Conservation (phyloP, 1,140 invertebrate genomes). For the Batillaria attramentaria region DNA sequence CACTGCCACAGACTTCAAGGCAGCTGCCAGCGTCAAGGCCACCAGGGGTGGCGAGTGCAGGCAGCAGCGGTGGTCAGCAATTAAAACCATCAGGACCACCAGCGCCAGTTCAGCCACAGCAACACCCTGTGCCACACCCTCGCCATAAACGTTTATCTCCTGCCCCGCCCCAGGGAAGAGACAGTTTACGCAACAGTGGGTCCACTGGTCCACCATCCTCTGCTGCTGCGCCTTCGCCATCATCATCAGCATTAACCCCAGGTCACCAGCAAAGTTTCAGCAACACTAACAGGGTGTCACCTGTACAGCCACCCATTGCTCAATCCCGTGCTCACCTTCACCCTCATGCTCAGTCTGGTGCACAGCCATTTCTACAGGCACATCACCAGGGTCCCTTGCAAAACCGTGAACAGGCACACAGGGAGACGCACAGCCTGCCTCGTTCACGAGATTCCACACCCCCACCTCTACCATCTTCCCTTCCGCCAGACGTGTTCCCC, state of each 20-base stretch:
- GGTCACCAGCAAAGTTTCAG: not conserved
- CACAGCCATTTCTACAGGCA: not conserved
- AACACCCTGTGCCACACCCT: slow-evolving; percentile 9
- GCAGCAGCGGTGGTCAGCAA: not conserved
- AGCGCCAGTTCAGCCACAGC: not conserved
- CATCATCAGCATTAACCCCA: not conserved
- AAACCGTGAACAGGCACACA: no score
- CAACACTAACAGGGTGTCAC: not conserved
- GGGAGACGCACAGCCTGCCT: not conserved
- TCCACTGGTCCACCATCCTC: no score
- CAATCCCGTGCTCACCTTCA: not conserved
- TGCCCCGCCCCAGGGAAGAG: not conserved
- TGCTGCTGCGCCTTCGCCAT: not conserved
- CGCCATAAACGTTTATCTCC: slow-evolving; percentile 20
- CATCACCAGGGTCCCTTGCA: not conserved
- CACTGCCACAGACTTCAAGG: slow-evolving; percentile 1
- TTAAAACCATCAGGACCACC: not conserved
- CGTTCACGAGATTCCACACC: not conserved
- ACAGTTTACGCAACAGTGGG: slow-evolving; percentile 7
- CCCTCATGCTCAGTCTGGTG: not conserved
- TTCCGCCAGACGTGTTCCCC: not conserved
- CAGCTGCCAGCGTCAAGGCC: not conserved
- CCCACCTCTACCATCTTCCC: not conserved
- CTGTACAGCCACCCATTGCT: not conserved
- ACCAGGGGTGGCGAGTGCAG: not conserved